phyloP scores from a whole-genome alignment of 2,888 invertebrate genomes.

The Latrodectus elegans region DNA sequence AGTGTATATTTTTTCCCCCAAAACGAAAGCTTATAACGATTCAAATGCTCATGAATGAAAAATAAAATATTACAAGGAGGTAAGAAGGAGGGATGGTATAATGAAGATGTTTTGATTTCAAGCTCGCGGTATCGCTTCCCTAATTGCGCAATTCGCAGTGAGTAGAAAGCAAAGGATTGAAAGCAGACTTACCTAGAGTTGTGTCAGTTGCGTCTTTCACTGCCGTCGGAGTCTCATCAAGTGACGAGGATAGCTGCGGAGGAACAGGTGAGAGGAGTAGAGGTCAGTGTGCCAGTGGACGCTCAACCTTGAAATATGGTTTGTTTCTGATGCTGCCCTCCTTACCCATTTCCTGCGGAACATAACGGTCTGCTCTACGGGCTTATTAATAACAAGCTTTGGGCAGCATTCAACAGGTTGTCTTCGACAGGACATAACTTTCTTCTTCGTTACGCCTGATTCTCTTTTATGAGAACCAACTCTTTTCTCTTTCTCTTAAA shows the following conservation, averaged over 20 bases:
- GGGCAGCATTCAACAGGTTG: slow-evolving; percentile 21
- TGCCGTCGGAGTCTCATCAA: background rate
- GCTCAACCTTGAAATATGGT: slow-evolving; percentile 63
- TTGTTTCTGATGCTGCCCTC: slow-evolving; percentile 35
- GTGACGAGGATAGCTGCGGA: background rate
- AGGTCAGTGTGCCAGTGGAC: slow-evolving; percentile 67
- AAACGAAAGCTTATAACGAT: no score
- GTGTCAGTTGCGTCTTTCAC: no score
- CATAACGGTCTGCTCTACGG: slow-evolving; percentile 12
- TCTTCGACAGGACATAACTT: slow-evolving; percentile 18
- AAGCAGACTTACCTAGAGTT: no score
- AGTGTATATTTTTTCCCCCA: no score
- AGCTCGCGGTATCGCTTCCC: no score
- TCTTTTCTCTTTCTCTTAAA: no score
- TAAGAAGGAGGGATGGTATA: no score
- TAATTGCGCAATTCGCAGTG: no score
- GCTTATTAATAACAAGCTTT: slow-evolving; percentile 13
- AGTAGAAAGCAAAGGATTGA: no score
- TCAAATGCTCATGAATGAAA: no score
- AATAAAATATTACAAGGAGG: no score
- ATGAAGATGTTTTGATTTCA: no score
- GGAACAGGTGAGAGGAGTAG: slow-evolving; percentile 16
- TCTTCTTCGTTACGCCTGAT: slow-evolving; percentile 19
- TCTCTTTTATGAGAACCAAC: background rate
- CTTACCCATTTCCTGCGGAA: slow-evolving; percentile 69